A percentile compares a stretch with the other conserved stretches of the same genome.
phyloP scores from a whole-genome alignment of 2,797 vertebrate genomes.

The Chaenodraco wilsoni region DNA sequence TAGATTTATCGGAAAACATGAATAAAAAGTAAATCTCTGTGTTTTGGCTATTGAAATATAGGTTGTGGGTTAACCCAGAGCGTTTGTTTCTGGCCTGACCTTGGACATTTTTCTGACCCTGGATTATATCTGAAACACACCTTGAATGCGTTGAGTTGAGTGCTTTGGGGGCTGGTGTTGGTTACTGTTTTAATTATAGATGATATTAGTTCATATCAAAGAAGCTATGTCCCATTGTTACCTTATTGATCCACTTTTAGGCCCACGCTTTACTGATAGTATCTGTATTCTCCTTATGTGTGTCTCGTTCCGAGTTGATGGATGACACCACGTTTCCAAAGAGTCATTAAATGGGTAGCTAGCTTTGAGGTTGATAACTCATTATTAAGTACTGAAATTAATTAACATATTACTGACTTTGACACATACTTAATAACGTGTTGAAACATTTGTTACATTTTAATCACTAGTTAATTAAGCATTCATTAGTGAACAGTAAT shows the following conservation, averaged over 20 bases:
- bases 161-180: background rate
- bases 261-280: conserved; percentile 5
- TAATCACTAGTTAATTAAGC: conserved; percentile 60
- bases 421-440: conserved; percentile 68
- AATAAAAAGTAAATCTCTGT: background rate
- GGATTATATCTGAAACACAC: background rate
- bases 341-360: conserved; percentile 53
- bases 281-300: conserved; percentile 29
- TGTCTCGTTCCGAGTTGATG: conserved; percentile 47
- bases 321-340: conserved; percentile 47
- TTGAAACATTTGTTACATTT: conserved; percentile 65
- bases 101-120: background rate
- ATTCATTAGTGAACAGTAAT: conserved; percentile 49
- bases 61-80: background rate
- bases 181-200: background rate
- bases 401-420: conserved; percentile 65
- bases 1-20: background rate
- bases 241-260: background rate
- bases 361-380: conserved; percentile 48
- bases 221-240: background rate
- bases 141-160: background rate
- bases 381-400: conserved; percentile 61
- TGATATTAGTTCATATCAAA: background rate
- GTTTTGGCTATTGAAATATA: background rate
- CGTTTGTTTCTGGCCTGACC: conserved; percentile 1